Base-by-base conservation (phyloP, 2,888 invertebrate species). In the Eupsilia transversa region DNA sequence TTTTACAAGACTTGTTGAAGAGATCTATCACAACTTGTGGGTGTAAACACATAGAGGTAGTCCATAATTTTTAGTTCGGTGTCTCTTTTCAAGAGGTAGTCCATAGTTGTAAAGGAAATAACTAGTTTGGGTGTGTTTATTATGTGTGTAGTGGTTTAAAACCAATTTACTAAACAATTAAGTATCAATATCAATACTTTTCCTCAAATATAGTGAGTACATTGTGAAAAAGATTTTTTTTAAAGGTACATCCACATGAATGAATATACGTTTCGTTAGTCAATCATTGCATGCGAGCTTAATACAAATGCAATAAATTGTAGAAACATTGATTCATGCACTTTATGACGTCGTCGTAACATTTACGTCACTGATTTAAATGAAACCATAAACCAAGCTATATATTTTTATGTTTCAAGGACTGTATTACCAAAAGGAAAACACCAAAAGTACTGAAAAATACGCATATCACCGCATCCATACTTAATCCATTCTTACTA, bases 281-380 rank as follows among this genome's bases (percentile, higher is more conserved):
- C 10, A 66, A 52, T 23, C 3, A 10, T 17, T 38, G 30, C 10
- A 30, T 23, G 38, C 46, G 17, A 20, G 23, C 35, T 35, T 66
- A 54, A 7, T 27, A 72, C 27, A 43, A 72, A 61, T 56, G 23
- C 23, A 74, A 54, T 30, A 30, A 43, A 33, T 2, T 33, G 30
- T 46, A 17, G 46, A 59, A 67, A 20, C 14, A 41, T 9, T 72
- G 49, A 73, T 59, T 73, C 46, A 73, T 66, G 30, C 20, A 2
- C 57, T 14, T n/a, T 38, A 59, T 41, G 46, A 72, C 57, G 27
- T 72, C 57, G 27, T 72, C 35, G 33, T 57, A 57, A 71, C 23
- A 38, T 35, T 72, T 30, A 71, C 43, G 43, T 63, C 46, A 63
- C n/a, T n/a, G 27, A 46, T 63, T 35, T 59, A 30, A 33, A 30